These are phyloP conservation scores for Leguminivora glycinivorella DNA, from an alignment of 1,140 invertebrate genomes.

Conservation along the genomic window DNA sequence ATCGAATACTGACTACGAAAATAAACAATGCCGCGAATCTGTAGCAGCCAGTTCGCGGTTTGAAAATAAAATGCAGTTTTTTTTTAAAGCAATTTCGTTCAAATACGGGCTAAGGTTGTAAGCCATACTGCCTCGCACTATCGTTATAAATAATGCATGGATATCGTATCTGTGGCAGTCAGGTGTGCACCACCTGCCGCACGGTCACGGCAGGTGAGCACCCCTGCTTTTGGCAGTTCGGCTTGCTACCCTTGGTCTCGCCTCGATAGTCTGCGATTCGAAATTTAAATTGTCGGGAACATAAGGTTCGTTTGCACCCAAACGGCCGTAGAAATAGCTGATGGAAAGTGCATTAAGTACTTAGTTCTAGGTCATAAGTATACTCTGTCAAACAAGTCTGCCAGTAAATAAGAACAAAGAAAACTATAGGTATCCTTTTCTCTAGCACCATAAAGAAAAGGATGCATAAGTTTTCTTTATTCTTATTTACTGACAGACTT, in stretches of 20 bases:
- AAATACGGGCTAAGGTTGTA: conserved; percentile 1
- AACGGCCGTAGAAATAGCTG: background rate
- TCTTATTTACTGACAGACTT: no score
- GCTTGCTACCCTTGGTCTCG: conserved; percentile 17
- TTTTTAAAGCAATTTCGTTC: background rate
- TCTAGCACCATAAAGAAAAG: no score
- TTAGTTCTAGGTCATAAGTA: no score
- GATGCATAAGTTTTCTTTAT: no score
- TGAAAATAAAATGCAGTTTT: background rate
- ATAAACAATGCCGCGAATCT: background rate
- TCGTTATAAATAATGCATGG: background rate
- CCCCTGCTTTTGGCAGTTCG: conserved; percentile 38
- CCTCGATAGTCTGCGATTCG: background rate
- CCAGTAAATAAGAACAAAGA: no score
- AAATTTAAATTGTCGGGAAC: background rate
- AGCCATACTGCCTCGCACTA: background rate
- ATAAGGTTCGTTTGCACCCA: background rate
- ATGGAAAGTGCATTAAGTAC: background rate
- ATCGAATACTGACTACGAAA: background rate
- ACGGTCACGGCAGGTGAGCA: conserved; percentile 55
- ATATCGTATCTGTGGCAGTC: conserved; percentile 34
- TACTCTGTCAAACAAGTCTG: no score
- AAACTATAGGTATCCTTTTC: no score
- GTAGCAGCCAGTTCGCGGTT: background rate
- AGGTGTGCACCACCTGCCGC: conserved; percentile 45